Conservation (phyloP, 2,888 invertebrate genomes). For the Plebejus anna region DNA sequence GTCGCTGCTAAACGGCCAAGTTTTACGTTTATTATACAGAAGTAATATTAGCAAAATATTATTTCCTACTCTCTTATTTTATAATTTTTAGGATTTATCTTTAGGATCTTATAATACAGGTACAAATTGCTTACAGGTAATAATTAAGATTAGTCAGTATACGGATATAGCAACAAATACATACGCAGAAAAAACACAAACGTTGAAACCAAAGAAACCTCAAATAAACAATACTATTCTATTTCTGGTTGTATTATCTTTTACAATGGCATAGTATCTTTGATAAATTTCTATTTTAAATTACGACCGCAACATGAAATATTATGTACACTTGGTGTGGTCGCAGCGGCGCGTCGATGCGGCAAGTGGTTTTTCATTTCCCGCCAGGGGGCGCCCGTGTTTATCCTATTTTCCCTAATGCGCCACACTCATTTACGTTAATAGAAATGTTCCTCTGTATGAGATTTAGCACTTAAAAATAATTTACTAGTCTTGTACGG, state of each 20-base stretch:
- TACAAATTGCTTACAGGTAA: no score
- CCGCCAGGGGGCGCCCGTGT: constrained; percentile 33
- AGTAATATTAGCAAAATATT: no score
- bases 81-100: no score
- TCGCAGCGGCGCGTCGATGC: constrained; percentile 20
- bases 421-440: constrained; percentile 30
- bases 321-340: background rate
- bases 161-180: no score
- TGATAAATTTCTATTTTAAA: background rate
- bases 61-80: no score
- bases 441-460: constrained; percentile 19
- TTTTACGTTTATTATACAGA: no score
- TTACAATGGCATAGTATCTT: background rate
- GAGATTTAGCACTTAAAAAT: constrained; percentile 22
- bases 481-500: background rate
- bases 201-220: no score
- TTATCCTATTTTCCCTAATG: constrained; percentile 35
- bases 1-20: background rate
- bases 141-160: no score
- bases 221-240: no score
- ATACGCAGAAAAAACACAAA: no score
- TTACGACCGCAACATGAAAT: constrained; percentile 3
- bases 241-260: background rate
- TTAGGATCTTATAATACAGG: no score
- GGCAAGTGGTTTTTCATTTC: constrained; percentile 40